Evolutionary conservation across 2,888 invertebrate genomes (phyloP).

Genomic region (Aquatica leii): DNA sequence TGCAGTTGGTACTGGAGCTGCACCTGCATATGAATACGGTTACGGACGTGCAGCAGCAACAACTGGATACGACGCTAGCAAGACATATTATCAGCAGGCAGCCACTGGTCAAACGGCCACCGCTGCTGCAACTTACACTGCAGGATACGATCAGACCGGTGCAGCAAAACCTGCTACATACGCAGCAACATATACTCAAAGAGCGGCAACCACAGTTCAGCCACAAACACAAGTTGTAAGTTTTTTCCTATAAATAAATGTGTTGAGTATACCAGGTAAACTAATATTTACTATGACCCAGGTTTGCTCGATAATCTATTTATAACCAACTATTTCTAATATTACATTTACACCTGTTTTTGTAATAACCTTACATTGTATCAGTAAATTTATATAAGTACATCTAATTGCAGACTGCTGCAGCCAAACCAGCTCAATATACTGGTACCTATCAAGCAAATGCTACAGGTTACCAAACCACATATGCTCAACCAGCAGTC

Average conservation of each 20-base stretch:
- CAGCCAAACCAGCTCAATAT: constrained; percentile 66
- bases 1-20: constrained; percentile 62
- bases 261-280: constrained; percentile 3
- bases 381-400: too few relatives aligned
- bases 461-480: constrained; percentile 61
- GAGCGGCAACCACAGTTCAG: constrained; percentile 55
- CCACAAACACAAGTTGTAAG: constrained; percentile 59
- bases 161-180: constrained; percentile 74
- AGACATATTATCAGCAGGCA: constrained; percentile 86
- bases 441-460: constrained; percentile 68
- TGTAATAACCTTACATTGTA: too few relatives aligned
- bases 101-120: constrained; percentile 73
- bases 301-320: constrained; percentile 1
- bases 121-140: constrained; percentile 68
- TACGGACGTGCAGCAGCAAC: constrained; percentile 65
- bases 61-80: constrained; percentile 76
- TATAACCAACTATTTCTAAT: constrained; percentile 3
- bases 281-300: neutral
- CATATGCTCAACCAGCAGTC: constrained; percentile 64
- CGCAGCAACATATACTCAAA: constrained; percentile 76
- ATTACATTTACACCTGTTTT: neutral
- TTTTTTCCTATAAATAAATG: constrained; percentile 26
- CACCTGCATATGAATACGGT: constrained; percentile 74
- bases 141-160: constrained; percentile 67
- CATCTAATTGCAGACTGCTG: constrained; percentile 52